These are phyloP conservation scores for Brachynemurus nebulosus DNA, from an alignment of 2,888 invertebrate genomes.

Conservation along the genomic window DNA sequence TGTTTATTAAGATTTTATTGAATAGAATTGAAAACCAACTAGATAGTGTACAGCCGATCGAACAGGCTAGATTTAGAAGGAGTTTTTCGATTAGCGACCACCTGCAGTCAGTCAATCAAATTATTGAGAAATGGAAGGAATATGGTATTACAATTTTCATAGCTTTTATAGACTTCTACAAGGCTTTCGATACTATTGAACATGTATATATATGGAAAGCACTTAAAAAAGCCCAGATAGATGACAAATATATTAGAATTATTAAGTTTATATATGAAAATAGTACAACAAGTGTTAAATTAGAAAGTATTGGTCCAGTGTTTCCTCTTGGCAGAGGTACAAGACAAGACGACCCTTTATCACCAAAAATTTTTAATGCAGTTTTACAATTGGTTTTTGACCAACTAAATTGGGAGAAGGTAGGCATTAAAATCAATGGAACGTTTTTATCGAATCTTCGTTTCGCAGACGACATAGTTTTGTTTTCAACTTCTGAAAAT, in stretches of 20 bases:
- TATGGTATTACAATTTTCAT: not conserved
- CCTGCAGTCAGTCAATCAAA: constrained; percentile 12
- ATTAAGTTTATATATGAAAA: not conserved
- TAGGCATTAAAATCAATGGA: not conserved
- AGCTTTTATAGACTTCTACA: constrained; percentile 8
- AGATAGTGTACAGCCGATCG: constrained; percentile 17
- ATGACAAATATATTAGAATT: not conserved
- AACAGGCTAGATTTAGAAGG: constrained; percentile 20
- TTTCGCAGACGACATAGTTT: not conserved
- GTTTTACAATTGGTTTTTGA: constrained; percentile 6
- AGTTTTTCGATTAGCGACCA: constrained; percentile 15
- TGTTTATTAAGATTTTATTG: constrained; percentile 18
- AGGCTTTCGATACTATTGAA: constrained; percentile 9
- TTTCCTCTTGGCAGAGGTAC: not conserved
- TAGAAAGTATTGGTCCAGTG: not conserved
- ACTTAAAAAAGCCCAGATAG: not conserved
- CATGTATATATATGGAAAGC: constrained; percentile 5
- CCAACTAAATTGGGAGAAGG: not conserved
- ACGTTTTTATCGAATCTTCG: not conserved
- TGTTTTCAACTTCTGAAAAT: not conserved
- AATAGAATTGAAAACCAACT: constrained; percentile 13
- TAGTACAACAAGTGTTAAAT: not conserved
- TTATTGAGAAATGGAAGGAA: constrained; percentile 14
- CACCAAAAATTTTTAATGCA: constrained; percentile 5
- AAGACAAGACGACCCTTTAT: constrained; percentile 2